Base-by-base conservation (phyloP, 2,888 invertebrate genomes). In the Tipula lateralis region DNA sequence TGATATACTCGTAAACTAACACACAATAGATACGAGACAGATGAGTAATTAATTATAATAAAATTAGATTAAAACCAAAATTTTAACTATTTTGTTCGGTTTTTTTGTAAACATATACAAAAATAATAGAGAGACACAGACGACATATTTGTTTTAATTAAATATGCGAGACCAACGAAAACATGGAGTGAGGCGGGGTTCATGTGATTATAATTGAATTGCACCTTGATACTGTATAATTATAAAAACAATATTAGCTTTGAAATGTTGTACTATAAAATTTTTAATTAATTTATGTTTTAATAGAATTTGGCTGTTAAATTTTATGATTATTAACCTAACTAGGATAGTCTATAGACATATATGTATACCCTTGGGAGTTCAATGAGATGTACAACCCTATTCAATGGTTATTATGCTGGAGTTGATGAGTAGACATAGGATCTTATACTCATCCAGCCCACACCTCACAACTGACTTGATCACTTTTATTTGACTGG, bases 31-130 rank as follows among this genome's bases (percentile, higher is more conserved):
- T n/a, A 66, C 24, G 66, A 66, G 66, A 66, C 66, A 66, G 66
- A 66, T 44, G 44, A 44, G 66, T 66, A 66, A 66, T 66, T 66
- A 66, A 66, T 66, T 66, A 66, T 66, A 24, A 66, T 66, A 24
- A 66, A 66, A 66, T 66, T 66, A 66, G 66, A 66, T 66, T 66
- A 66, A n/a, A 66, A 66, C 66, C 66, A 24, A 66, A n/a, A 24
- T 66, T 66, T 66, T 66, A 66, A 66, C 66, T 24, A 66, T 44
- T 44, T 66, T 66, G 9, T 66, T n/a, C n/a, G n/a, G n/a, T n/a
- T 24, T 66, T 2, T n/a, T n/a, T n/a, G n/a, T 66, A 44, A 9
- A 12, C 39, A 13, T 24, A 9, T 24, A 24, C 9, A 66, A 66
- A 19, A 24, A 66, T 66, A 66, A 66, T 66, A 66, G n/a, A n/a